Evolutionary conservation across 1,140 invertebrate species (phyloP).

Genomic region (Drosophila kepulauana): DNA sequence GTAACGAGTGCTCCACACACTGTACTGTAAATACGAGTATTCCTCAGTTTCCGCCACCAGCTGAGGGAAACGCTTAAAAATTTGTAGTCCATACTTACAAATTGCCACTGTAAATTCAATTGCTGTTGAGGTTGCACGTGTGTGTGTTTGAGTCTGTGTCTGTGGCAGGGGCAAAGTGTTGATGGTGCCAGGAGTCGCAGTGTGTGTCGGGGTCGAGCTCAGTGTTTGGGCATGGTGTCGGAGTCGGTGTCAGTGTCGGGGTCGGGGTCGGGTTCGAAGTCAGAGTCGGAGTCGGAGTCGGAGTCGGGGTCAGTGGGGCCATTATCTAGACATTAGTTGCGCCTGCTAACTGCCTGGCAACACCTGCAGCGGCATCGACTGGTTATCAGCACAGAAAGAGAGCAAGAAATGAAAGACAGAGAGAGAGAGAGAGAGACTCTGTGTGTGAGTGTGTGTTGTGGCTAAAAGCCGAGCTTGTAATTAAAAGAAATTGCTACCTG

Average conservation of each 20-base stretch:
- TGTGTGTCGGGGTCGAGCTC: neutral
- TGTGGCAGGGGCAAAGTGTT: slow-evolving; percentile 7
- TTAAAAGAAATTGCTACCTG: slow-evolving; percentile 74
- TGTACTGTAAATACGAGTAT: neutral
- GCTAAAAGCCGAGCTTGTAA: slow-evolving; percentile 54
- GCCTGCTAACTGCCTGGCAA: slow-evolving; percentile 69
- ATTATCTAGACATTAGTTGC: slow-evolving; percentile 64
- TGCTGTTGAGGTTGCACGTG: slow-evolving; percentile 19
- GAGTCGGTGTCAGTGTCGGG: neutral
- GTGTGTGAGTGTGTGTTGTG: slow-evolving; percentile 21
- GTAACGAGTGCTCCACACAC: neutral
- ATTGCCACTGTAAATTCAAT: slow-evolving; percentile 50
- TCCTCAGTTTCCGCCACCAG: slow-evolving; percentile 40
- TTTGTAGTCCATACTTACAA: slow-evolving; percentile 43
- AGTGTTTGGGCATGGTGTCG: neutral
- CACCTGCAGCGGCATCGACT: slow-evolving; percentile 66
- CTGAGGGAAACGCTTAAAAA: slow-evolving; percentile 37
- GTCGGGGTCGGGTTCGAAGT: slow-evolving; percentile 18
- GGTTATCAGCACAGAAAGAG: slow-evolving; percentile 21
- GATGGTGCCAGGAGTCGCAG: slow-evolving; percentile 10
- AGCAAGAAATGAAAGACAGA: too few species aligned
- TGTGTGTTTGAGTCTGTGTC: neutral
- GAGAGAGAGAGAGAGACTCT: neutral
- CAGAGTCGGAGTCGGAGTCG: slow-evolving; percentile 10
- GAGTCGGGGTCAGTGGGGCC: slow-evolving; percentile 30